Percentiles rank a stretch among this genome's conserved stretches.
These are phyloP conservation scores for Stenopsyche tienmushanensis DNA, from an alignment of 1,140 invertebrate species.

Conservation along the genomic window DNA sequence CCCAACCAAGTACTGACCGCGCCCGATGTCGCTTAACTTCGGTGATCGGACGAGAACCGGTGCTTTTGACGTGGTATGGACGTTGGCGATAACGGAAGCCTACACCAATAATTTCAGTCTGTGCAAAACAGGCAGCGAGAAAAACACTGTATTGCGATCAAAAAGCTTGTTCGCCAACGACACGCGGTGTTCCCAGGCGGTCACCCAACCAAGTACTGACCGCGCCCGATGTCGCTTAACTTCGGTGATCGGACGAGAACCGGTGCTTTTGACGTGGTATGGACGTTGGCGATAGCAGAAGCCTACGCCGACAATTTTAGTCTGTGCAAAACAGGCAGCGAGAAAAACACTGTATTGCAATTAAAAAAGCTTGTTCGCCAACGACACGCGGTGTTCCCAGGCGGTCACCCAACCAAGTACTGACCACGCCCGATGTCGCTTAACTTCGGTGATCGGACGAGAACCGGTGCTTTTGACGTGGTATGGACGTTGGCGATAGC, in stretches of 20 bases:
- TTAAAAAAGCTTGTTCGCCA: too few species aligned
- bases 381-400: constrained; percentile 33
- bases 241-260: constrained; percentile 39
- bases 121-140: too few species aligned
- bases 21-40: constrained; percentile 36
- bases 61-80: constrained; percentile 33
- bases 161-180: too few species aligned
- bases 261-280: constrained; percentile 34
- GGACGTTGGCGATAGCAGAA: constrained; percentile 30
- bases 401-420: constrained; percentile 36
- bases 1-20: constrained; percentile 35
- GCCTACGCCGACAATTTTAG: too few species aligned
- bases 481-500: constrained; percentile 32
- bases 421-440: constrained; percentile 30
- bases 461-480: constrained; percentile 31
- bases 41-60: constrained; percentile 38
- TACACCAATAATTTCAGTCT: too few species aligned
- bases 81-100: too few species aligned
- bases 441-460: constrained; percentile 36
- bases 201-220: constrained; percentile 37
- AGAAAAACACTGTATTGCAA: too few species aligned
- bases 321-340: too few species aligned
- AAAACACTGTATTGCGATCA: too few species aligned
- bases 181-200: constrained; percentile 37
- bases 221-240: constrained; percentile 34